Evolutionary conservation across 2,113 vertebrate species (phyloP), one percentile per base, ranked within the genome.

Genomic region (rabbit (Oryctolagus cuniculus)): DNA sequence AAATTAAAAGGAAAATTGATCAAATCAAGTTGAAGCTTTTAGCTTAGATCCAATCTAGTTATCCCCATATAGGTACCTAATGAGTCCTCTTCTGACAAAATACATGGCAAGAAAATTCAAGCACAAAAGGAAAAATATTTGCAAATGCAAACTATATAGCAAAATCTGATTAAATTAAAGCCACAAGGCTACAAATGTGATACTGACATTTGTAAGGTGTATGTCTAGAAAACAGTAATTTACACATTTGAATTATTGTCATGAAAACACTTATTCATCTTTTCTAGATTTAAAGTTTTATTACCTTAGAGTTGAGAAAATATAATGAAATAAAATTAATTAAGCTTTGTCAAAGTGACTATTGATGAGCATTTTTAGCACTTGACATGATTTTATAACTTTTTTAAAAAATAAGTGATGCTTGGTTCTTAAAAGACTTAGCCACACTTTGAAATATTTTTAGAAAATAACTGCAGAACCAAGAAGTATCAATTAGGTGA

Each of bases 301-400:
- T 84, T 74, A 19, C 7, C 9, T 88, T 77, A 83, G 21, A 87
- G 8, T 83, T 94, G 31, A 94, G 44, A 87, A 64, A 70, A 16
- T 70, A 79, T 55, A 83, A 84, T 44, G 44, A 90, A 95, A 85
- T 94, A 38, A 90, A 96, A 69, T 92, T 78, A 93, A 85, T 55
- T 90, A 80, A n/a, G 4, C 4, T 85, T 21, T 85, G 22, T 27
- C 36, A 85, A 87, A 70, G 4, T 64, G 19, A 69, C 34, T 73
- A 80, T 38, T 84, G 31, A 44, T 1, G 2, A 66, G 74, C 7
- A 91, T 89, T 94, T 69, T 94, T 91, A 88, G 31, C 77, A 55
- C 7, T 74, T 1, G 24, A 77, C 9, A 72, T 79, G 53, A 92
- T 70, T 88, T 84, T 75, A 80, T 1, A 55, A 12, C 6, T 21